A percentile compares a stretch with the other conserved stretches of the same genome.
Evolutionary conservation across 2,888 invertebrate genomes (phyloP).

Genomic region (Elmis aenea): DNA sequence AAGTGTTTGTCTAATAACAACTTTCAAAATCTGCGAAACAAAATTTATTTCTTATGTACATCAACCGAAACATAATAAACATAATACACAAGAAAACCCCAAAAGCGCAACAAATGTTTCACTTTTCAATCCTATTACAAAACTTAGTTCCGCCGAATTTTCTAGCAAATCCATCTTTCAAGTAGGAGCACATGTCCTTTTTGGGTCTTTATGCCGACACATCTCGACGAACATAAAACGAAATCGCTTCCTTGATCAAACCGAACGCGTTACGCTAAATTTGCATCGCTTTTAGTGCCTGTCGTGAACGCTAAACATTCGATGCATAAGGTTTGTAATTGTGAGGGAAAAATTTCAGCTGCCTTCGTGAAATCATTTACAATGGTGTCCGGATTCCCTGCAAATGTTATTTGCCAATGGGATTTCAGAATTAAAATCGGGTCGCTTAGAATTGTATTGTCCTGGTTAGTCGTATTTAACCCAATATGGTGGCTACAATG

Average conservation of each 20-base stretch:
- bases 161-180: slow-evolving; percentile 7
- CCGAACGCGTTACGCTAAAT: slow-evolving; percentile 15
- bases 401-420: slow-evolving; percentile 15
- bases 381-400: slow-evolving; percentile 20
- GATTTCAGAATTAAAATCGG: slow-evolving; percentile 19
- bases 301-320: slow-evolving; percentile 10
- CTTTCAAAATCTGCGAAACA: too few species aligned
- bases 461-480: slow-evolving; percentile 10
- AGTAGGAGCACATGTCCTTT: slow-evolving; percentile 13
- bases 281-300: slow-evolving; percentile 19
- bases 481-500: slow-evolving; percentile 12
- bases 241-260: slow-evolving; percentile 15
- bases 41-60: too few species aligned
- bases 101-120: too few species aligned
- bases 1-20: too few species aligned
- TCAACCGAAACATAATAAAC: too few species aligned
- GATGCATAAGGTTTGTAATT: slow-evolving; percentile 16
- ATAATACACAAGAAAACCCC: too few species aligned
- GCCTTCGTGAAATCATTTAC: slow-evolving; percentile 24
- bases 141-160: slow-evolving; percentile 14
- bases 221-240: slow-evolving; percentile 15
- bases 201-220: slow-evolving; percentile 9
- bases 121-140: too few species aligned
- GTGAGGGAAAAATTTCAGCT: slow-evolving; percentile 23
- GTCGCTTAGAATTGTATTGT: slow-evolving; percentile 18